Evolutionary conservation across 1,140 invertebrate genomes (phyloP), one percentile per base, ranked within the genome.

Genomic region (Neodiprion virginianus): DNA sequence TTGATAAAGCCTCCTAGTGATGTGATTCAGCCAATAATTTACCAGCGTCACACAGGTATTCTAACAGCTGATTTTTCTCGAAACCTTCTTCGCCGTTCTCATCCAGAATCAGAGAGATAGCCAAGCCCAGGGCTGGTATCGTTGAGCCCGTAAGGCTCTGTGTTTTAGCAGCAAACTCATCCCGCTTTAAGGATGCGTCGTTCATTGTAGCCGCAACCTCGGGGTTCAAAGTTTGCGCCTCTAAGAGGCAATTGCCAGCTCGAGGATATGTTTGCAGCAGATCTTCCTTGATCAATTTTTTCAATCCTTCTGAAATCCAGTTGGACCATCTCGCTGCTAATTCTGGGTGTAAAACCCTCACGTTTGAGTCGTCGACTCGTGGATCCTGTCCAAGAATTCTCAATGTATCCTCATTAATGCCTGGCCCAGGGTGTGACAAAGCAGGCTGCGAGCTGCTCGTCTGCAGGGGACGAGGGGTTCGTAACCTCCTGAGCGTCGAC

Each of bases 61-160:
- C 70, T 4, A 74, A 72, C 1, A 78, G 21, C 8, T 10, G 23
- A 23, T 72, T 69, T 12, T 72, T 72, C 47, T 78, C 73, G 8
- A 78, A 23, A 8, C 8, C 74, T 73, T 76, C 77, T 61, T 78
- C 71, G n/a, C 50, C 50, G 12, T 71, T 50, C 17, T 78, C 77
- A 14, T 74, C 70, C 4, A 77, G 61, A 14, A 78, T 72, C 71
- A 72, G 68, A 7, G 75, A 74, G 49, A 79, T 50, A 17, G 74
- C 76, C 48, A 23, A 72, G 5, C 76, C 76, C 69, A 78, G 9
- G 1, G 73, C 75, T 53, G 1, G 14, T 50, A 79, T 67, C 8
- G 73, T 77, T 48, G 77, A 75, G 7, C 77, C 76, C 12, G 76
- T 11, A 17, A 76, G 68, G 68, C 73, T 72, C 70, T 80, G 77